Evolutionary conservation across 2,797 vertebrate species (phyloP).

Genomic region (Nyctalus aviator): DNA sequence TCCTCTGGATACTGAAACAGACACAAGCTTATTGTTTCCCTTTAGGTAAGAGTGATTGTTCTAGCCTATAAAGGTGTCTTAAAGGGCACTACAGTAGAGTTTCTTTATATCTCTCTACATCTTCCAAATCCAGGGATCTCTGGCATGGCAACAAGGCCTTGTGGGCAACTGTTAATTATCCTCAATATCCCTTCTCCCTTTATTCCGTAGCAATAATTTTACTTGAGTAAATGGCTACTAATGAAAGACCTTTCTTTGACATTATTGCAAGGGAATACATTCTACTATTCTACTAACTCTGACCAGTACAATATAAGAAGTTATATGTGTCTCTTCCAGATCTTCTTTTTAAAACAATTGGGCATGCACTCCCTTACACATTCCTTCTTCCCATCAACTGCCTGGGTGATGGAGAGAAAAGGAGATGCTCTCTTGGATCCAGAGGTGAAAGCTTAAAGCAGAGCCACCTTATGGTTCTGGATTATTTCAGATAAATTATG

Average conservation of each 20-base stretch:
- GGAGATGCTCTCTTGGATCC: background rate
- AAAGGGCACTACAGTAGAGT: background rate
- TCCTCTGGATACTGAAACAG: background rate
- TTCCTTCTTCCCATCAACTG: background rate
- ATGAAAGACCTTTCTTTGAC: background rate
- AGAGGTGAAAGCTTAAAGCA: background rate
- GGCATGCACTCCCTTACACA: background rate
- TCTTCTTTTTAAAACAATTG: slow-evolving; percentile 28
- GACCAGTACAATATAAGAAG: background rate
- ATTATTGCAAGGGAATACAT: background rate
- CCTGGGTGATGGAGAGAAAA: background rate
- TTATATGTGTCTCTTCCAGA: background rate
- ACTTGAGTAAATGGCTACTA: background rate
- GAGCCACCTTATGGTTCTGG: background rate
- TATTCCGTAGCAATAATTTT: slow-evolving; percentile 45
- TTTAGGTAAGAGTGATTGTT: background rate
- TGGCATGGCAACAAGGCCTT: background rate
- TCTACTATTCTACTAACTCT: background rate
- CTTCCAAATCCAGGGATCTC: background rate
- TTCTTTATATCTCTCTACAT: background rate
- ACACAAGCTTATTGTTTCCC: background rate
- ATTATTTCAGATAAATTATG: background rate
- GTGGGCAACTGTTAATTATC: background rate
- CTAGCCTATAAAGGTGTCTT: background rate
- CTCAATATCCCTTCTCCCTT: background rate